Evolutionary conservation across 2,113 vertebrate species (phyloP).

Genomic region (Synodontis membranacea): DNA sequence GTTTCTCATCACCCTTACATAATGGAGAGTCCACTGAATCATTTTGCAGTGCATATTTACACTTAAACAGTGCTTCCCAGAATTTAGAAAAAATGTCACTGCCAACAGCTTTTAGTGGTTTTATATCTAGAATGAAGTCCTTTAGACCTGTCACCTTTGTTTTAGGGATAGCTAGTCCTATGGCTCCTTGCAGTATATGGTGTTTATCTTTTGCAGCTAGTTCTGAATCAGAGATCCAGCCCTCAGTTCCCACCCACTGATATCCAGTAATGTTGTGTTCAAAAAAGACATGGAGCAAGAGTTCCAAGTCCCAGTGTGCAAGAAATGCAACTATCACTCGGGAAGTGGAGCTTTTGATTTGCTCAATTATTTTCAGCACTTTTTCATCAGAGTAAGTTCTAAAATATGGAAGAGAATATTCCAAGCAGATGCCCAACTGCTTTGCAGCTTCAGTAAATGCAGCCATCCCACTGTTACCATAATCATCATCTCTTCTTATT

Average conservation of each 20-base stretch:
- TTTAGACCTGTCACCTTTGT: constrained; percentile 62
- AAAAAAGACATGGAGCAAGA: constrained; percentile 43
- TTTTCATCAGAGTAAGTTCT: constrained; percentile 59
- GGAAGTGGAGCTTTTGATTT: constrained; percentile 37
- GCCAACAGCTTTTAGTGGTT: constrained; percentile 35
- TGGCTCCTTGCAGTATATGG: constrained; percentile 66
- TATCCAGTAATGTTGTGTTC: constrained; percentile 69
- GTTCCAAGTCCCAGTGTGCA: constrained; percentile 49
- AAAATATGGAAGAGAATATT: constrained; percentile 62
- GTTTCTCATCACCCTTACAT: constrained; percentile 56
- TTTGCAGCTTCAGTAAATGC: constrained; percentile 61
- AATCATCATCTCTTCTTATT: constrained; percentile 67
- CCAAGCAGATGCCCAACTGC: constrained; percentile 57
- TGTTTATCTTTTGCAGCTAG: constrained; percentile 57
- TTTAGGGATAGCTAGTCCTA: constrained; percentile 72
- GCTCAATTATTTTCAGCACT: constrained; percentile 51
- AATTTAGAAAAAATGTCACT: constrained; percentile 52
- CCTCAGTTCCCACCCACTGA: constrained; percentile 75
- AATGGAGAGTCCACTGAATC: not conserved
- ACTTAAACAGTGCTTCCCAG: constrained; percentile 58
- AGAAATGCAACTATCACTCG: constrained; percentile 43
- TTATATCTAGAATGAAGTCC: constrained; percentile 68
- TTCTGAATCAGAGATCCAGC: constrained; percentile 74
- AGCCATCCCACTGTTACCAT: constrained; percentile 68
- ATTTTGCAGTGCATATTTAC: constrained; percentile 40